Percentiles rank a stretch among this genome's conserved stretches.
Evolutionary conservation across 2,888 invertebrate species (phyloP).

Genomic region (Danaus chrysippus): DNA sequence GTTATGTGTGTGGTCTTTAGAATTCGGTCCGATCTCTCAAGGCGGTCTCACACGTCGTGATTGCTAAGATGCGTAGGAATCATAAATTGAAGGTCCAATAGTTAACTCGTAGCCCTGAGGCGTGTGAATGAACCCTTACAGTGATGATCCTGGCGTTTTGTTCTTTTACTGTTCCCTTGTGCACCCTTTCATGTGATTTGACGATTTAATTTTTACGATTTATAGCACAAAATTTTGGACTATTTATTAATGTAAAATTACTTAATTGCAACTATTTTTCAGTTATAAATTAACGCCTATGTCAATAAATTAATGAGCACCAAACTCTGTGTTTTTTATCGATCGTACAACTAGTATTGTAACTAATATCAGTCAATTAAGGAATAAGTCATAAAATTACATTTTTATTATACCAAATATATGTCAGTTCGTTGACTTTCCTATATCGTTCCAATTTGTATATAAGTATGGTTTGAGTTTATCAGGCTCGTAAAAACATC

Average conservation of each 20-base stretch:
- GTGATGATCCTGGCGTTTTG: slow-evolving; percentile 24
- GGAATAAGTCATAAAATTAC: slow-evolving; percentile 24
- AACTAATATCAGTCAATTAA: slow-evolving; percentile 11
- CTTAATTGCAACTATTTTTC: slow-evolving; percentile 1
- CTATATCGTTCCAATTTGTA: slow-evolving; percentile 54
- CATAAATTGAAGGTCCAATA: slow-evolving; percentile 61
- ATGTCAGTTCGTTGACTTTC: slow-evolving; percentile 52
- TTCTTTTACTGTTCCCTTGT: slow-evolving; percentile 38
- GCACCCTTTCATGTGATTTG: slow-evolving; percentile 29
- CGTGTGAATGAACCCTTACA: slow-evolving; percentile 54
- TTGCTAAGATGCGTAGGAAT: slow-evolving; percentile 48
- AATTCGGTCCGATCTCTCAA: slow-evolving; percentile 33
- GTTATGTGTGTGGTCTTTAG: slow-evolving; percentile 11
- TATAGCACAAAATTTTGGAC: slow-evolving; percentile 20
- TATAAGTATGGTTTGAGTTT: slow-evolving; percentile 44
- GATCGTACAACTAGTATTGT: not conserved
- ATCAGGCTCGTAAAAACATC: slow-evolving; percentile 59
- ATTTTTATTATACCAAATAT: slow-evolving; percentile 26
- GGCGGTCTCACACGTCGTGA: slow-evolving; percentile 67
- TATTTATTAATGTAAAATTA: slow-evolving; percentile 3
- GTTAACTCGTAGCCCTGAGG: slow-evolving; percentile 53
- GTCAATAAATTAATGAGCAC: too few relatives aligned
- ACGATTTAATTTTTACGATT: slow-evolving; percentile 34
- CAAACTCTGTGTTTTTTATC: too few relatives aligned
- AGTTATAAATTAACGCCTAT: too few relatives aligned